Conservation (phyloP, 2,113 vertebrate genomes). For the Spermophilus dauricus region DNA sequence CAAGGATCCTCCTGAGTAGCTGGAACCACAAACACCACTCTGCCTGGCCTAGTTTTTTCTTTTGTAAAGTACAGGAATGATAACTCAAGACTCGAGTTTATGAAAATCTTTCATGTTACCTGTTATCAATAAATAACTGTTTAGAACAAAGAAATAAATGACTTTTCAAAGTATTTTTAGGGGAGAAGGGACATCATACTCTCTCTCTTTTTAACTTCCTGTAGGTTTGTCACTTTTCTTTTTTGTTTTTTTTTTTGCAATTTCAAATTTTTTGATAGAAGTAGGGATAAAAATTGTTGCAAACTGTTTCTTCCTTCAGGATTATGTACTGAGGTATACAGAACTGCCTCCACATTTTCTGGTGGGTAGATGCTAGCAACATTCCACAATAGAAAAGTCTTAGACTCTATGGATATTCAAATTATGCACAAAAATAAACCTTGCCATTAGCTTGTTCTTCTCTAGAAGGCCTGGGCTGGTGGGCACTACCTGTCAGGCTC, state of each 20-base stretch:
- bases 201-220: neutral
- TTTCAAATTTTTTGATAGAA: constrained; percentile 8
- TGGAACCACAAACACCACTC: neutral
- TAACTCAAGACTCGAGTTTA: neutral
- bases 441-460: neutral
- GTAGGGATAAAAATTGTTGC: constrained; percentile 17
- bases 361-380: neutral
- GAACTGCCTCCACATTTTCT: neutral
- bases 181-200: neutral
- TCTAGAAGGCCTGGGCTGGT: neutral
- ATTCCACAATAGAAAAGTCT: neutral
- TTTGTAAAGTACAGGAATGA: neutral
- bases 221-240: neutral
- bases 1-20: neutral
- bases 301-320: neutral
- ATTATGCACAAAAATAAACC: neutral
- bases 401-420: neutral
- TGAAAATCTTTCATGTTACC: neutral
- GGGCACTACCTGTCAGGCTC: neutral
- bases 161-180: constrained; percentile 17
- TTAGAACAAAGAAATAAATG: neutral
- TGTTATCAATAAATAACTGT: neutral
- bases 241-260: neutral
- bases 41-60: neutral
- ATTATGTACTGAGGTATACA: no score